A percentile compares a stretch with the other conserved stretches of the same genome.
phyloP scores from a whole-genome alignment of 2,797 vertebrate species.

The Neosilurus hyrtlii region DNA sequence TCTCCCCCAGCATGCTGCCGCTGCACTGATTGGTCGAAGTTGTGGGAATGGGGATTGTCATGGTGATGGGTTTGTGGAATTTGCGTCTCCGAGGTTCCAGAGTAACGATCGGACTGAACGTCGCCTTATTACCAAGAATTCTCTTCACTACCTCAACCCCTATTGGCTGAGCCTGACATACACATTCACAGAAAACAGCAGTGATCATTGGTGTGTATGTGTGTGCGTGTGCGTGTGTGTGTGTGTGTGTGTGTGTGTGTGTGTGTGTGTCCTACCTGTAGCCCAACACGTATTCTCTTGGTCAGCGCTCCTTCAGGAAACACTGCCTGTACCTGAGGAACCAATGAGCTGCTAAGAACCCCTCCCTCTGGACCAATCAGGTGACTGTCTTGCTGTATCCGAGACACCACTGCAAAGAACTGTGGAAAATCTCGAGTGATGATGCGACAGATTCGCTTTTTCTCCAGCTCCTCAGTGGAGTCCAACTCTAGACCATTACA shows the following conservation, averaged over 20 bases:
- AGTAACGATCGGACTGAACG: slow-evolving; percentile 95
- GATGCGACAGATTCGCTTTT: slow-evolving; percentile 93
- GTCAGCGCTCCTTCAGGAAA: slow-evolving; percentile 96
- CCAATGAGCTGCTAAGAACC: slow-evolving; percentile 92
- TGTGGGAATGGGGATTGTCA: slow-evolving; percentile 95
- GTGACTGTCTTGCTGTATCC: slow-evolving; percentile 94
- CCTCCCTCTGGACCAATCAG: slow-evolving; percentile 96
- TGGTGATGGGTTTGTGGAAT: slow-evolving; percentile 96
- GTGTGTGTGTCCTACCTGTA: slow-evolving; percentile 79
- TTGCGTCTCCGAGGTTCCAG: slow-evolving; percentile 95
- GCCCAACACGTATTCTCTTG: slow-evolving; percentile 92
- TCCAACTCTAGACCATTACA: slow-evolving; percentile 80
- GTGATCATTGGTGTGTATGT: not conserved
- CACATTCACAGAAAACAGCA: not conserved
- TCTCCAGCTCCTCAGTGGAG: slow-evolving; percentile 88
- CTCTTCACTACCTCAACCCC: slow-evolving; percentile 84
- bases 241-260: not conserved
- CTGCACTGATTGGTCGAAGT: slow-evolving; percentile 79
- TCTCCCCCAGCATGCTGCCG: slow-evolving; percentile 86
- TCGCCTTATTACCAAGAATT: slow-evolving; percentile 92
- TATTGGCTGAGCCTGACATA: slow-evolving; percentile 87
- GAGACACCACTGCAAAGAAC: slow-evolving; percentile 95
- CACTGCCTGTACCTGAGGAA: slow-evolving; percentile 92
- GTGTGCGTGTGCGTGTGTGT: not conserved
- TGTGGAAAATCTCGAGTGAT: slow-evolving; percentile 97